Conservation (phyloP, 1,140 invertebrate species). For the Drosophila punjabiensis region DNA sequence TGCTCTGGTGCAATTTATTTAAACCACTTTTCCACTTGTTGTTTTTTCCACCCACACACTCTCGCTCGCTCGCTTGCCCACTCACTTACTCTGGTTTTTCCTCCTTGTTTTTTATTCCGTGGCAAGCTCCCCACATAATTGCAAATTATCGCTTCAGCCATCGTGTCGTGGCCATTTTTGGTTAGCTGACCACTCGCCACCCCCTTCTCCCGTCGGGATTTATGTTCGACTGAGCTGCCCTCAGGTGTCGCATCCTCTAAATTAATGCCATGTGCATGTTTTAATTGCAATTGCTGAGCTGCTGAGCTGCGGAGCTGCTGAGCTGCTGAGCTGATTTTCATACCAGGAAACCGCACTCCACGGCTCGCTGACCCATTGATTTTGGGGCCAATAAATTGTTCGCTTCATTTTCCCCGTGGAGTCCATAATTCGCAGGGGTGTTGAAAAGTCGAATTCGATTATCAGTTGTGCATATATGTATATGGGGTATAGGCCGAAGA, state of each 20-base stretch:
- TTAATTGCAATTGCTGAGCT: conserved; percentile 66
- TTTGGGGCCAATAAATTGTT: conserved; percentile 66
- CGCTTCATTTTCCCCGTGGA: conserved; percentile 26
- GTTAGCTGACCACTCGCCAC: conserved; percentile 50
- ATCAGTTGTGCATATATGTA: conserved; percentile 30
- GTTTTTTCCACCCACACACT: conserved; percentile 31
- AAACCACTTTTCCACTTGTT: conserved; percentile 60
- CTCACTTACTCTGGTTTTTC: conserved; percentile 17
- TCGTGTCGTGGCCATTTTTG: conserved; percentile 62
- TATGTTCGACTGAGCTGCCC: conserved; percentile 58
- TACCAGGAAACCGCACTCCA: neutral
- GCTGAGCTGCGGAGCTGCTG: conserved; percentile 23
- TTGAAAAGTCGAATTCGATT: conserved; percentile 60
- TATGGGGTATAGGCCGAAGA: neutral
- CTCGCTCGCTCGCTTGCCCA: conserved; percentile 1
- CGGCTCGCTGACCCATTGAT: conserved; percentile 36
- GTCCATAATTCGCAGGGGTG: conserved; percentile 52
- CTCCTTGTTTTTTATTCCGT: conserved; percentile 13
- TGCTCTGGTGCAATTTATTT: conserved; percentile 65
- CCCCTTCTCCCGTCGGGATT: conserved; percentile 32
- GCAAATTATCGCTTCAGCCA: conserved; percentile 74
- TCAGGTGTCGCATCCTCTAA: conserved; percentile 69
- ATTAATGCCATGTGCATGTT: conserved; percentile 78
- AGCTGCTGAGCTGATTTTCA: conserved; percentile 48
- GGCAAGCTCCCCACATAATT: conserved; percentile 65